Evolutionary conservation across 2,888 invertebrate genomes (phyloP).

Genomic region (Drepana falcataria): DNA sequence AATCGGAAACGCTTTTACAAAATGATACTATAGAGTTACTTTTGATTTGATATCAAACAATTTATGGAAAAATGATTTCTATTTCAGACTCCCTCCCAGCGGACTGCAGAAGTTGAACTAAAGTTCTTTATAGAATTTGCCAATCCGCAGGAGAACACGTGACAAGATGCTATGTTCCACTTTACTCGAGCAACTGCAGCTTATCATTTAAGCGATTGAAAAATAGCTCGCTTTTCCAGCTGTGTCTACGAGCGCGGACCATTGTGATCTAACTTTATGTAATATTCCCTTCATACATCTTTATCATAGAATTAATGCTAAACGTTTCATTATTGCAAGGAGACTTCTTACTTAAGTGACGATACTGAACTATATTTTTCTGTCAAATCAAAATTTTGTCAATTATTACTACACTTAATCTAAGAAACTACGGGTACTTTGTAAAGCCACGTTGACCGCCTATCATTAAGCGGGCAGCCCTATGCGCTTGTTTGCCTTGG

Average conservation of each 20-base stretch:
- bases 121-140: slow-evolving; percentile 31
- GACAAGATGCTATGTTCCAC: slow-evolving; percentile 16
- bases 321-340: too few relatives aligned
- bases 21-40: not conserved
- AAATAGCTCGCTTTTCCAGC: slow-evolving; percentile 9
- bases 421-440: too few relatives aligned
- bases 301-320: too few relatives aligned
- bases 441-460: too few relatives aligned
- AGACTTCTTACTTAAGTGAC: too few relatives aligned
- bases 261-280: not conserved
- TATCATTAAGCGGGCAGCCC: too few relatives aligned
- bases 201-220: slow-evolving; percentile 9
- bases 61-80: not conserved
- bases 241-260: not conserved
- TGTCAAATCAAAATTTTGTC: too few relatives aligned
- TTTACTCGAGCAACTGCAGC: slow-evolving; percentile 11
- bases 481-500: too few relatives aligned
- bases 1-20: too few relatives aligned
- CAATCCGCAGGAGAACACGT: slow-evolving; percentile 19
- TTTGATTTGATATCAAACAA: not conserved
- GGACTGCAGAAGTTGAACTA: slow-evolving; percentile 19
- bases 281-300: too few relatives aligned
- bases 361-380: too few relatives aligned
- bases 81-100: slow-evolving; percentile 4
- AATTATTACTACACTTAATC: too few relatives aligned